Base-by-base conservation (phyloP, 1,140 invertebrate genomes). In the Meteorus sp. region DNA sequence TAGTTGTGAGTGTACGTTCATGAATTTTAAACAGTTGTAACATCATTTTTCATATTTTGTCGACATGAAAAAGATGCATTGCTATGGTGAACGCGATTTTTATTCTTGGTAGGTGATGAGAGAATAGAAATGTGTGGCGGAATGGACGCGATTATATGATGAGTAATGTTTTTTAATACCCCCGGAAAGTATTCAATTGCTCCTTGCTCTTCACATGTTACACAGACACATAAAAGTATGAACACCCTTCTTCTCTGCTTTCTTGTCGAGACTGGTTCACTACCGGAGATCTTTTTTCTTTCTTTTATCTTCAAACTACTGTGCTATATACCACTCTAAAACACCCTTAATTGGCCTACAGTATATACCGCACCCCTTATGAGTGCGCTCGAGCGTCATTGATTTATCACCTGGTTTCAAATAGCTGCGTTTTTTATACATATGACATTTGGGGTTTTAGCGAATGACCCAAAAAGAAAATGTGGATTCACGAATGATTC, bases 121-220 rank as follows among this genome's bases (percentile, higher is more conserved):
- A 58, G 25, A 3, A 20, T 56, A 19, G 44, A 13, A 50, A 27
- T 45, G 25, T 41, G 60, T 27, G 62, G 59, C 52, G 56, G 43
- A 60, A 61, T n/a, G n/a, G n/a, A n/a, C 51, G 66, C 73, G 77
- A 78, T 79, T 79, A 79, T 79, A 51, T 77, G 77, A 80, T 80
- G 78, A 79, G 77, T 80, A 80, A 80, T 79, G 77, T 74, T 80
- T 79, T 80, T 78, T 80, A 79, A 80, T 80, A 77, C 71, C 74
- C 70, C 63, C 62, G 25, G 5, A 15, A 29, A 13, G 6, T 52
- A 37, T 52, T 22, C 50, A 31, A 52, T 52, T 52, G 39, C 66
- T 52, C 35, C 39, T n/a, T n/a, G n/a, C n/a, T n/a, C n/a, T n/a
- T n/a, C n/a, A n/a, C n/a, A n/a, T n/a, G n/a, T n/a, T n/a, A n/a